These are phyloP conservation scores for Polyommatus iphigenia DNA, from an alignment of 2,888 invertebrate genomes.

Conservation along the genomic window DNA sequence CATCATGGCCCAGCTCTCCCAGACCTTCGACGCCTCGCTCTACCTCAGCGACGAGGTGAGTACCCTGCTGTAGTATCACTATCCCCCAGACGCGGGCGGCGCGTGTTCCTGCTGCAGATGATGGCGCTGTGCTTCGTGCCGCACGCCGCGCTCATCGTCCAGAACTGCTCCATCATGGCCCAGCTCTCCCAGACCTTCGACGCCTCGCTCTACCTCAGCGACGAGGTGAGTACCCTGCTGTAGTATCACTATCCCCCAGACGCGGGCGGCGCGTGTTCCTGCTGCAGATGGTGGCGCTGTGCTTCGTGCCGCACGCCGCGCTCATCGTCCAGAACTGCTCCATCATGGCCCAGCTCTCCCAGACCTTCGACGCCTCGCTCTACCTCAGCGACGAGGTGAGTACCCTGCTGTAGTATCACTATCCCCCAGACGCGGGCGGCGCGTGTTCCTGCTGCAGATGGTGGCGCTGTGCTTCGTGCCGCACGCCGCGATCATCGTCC, in stretches of 20 bases:
- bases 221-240: constrained; percentile 60
- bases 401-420: not conserved
- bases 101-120: constrained; percentile 75
- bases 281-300: constrained; percentile 76
- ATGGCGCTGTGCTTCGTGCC: constrained; percentile 79
- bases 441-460: constrained; percentile 75
- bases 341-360: constrained; percentile 72
- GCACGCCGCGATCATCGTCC: constrained; percentile 75
- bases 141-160: constrained; percentile 75
- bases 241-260: no score
- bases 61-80: not conserved
- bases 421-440: no score
- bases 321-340: constrained; percentile 78
- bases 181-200: constrained; percentile 69
- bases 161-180: constrained; percentile 78
- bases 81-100: no score
- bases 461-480: constrained; percentile 79
- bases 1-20: constrained; percentile 72
- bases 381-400: constrained; percentile 73
- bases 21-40: constrained; percentile 68
- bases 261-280: constrained; percentile 72
- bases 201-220: constrained; percentile 67
- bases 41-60: constrained; percentile 73
- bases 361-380: constrained; percentile 68
- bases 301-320: constrained; percentile 79